A percentile compares a stretch with the other conserved stretches of the same genome.
phyloP scores from a whole-genome alignment of 2,113 vertebrate species.

The Colaptes auratus region DNA sequence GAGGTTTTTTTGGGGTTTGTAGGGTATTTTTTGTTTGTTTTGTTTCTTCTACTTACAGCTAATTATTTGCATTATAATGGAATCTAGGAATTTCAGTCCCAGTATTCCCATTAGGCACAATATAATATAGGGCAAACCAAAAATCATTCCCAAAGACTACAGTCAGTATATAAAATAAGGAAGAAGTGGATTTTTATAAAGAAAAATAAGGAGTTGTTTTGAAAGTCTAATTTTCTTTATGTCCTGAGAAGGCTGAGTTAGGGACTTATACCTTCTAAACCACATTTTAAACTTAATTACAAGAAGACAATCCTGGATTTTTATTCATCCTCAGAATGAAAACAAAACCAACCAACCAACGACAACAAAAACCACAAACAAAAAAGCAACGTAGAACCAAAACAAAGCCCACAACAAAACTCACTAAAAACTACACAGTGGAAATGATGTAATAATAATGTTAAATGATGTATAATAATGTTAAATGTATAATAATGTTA shows the following conservation, averaged over 20 bases:
- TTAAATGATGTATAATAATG: background rate
- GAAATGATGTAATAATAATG: background rate
- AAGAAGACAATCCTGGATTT: background rate
- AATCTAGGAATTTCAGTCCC: background rate
- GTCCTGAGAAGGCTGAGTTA: background rate
- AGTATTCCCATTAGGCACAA: fast-evolving
- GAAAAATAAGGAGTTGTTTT: background rate
- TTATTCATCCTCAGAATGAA: background rate
- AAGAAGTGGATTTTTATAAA: background rate
- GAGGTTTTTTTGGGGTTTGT: too few species aligned
- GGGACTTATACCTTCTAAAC: background rate
- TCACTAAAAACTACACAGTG: background rate
- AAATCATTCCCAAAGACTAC: background rate
- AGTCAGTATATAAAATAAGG: background rate
- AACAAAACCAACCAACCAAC: fast-evolving
- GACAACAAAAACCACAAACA: too few species aligned
- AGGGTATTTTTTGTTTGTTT: background rate
- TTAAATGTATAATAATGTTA: background rate
- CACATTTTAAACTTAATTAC: background rate
- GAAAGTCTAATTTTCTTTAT: background rate
- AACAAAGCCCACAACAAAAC: too few species aligned
- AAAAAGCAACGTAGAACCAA: background rate
- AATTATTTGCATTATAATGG: background rate
- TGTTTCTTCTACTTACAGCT: background rate
- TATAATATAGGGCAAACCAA: background rate